These are phyloP conservation scores for Caenorhabditis remanei DNA, from an alignment of 1,140 invertebrate genomes.

Conservation along the genomic window DNA sequence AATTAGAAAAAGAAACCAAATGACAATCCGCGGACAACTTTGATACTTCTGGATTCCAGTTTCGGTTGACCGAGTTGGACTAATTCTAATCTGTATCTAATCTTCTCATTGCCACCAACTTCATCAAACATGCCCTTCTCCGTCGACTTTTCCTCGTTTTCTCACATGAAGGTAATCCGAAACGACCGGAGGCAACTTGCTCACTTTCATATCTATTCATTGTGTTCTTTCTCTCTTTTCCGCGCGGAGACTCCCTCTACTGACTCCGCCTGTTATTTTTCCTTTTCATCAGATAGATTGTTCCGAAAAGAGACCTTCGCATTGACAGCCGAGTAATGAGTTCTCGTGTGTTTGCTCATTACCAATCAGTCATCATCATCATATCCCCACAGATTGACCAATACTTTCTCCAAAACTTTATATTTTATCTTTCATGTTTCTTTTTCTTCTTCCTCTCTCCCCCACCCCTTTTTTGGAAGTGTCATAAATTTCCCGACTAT, in stretches of 20 bases:
- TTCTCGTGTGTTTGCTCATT: conserved; percentile 18
- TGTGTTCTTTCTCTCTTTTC: not conserved
- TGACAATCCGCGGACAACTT: no score
- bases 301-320: not conserved
- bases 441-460: not conserved
- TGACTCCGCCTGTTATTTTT: not conserved
- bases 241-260: not conserved
- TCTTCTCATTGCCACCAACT: not conserved
- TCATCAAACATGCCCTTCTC: conserved; percentile 12
- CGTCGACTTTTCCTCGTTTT: not conserved
- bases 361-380: not conserved
- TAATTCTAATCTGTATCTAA: not conserved
- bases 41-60: no score
- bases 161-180: not conserved
- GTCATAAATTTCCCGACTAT: no score
- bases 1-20: no score
- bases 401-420: not conserved
- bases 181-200: not conserved
- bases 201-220: conserved; percentile 11
- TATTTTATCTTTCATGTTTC: not conserved
- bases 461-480: no score
- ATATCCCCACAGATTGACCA: no score
- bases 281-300: not conserved
- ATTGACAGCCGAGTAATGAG: not conserved
- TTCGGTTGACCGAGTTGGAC: not conserved